Evolutionary conservation across 2,113 vertebrate genomes (phyloP), one percentile per base, ranked within the genome.

Genomic region (Odontophorus gujanensis): DNA sequence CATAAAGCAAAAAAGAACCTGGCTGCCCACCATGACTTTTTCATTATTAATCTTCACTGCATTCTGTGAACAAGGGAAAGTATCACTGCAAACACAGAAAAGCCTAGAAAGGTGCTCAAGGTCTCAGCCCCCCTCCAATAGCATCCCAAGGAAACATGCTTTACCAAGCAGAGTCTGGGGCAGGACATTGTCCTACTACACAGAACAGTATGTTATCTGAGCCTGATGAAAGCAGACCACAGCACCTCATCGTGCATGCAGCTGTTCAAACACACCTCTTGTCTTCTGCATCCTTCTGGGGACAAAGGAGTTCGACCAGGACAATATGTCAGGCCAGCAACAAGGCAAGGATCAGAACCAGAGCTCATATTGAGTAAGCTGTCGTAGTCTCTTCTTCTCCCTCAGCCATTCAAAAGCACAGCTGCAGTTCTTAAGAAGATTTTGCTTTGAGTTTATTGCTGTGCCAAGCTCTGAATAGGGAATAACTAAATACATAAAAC

Each of bases 201-300:
- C 21, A 34, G 59, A 92, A 63, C 3, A 30, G 9, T 45, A 38
- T 34, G 24, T 43, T 71, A 50, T 62, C 71, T 24, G 22, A 51
- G 45, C 38, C 34, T 17, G 38, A 61, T 90, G 91, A 81, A 67
- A 83, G 47, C 40, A 74, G 59, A 43, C 1, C 4, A 8, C 25
- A 77, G 45, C 5, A 36, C 26, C 63, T 59, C 43, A 15, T 26
- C 38, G 22, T 40, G 11, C 0, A 0, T 26, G 63, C 91, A 95
- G 81, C 91, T 95, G 81, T 85, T 67, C 87, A 87, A 92, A 93
- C 36, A 80, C 30, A 80, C 6, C 22, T 62, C 67, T 92, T 71
- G 47, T 71, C 34, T 69, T 71, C 25, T 67, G 21, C 58, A 0
- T 3, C 36, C 67, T 75, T 11, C 5, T 43, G 53, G 32, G 65